Evolutionary conservation across 2,113 vertebrate species (phyloP).

Genomic region (Micromys minutus): DNA sequence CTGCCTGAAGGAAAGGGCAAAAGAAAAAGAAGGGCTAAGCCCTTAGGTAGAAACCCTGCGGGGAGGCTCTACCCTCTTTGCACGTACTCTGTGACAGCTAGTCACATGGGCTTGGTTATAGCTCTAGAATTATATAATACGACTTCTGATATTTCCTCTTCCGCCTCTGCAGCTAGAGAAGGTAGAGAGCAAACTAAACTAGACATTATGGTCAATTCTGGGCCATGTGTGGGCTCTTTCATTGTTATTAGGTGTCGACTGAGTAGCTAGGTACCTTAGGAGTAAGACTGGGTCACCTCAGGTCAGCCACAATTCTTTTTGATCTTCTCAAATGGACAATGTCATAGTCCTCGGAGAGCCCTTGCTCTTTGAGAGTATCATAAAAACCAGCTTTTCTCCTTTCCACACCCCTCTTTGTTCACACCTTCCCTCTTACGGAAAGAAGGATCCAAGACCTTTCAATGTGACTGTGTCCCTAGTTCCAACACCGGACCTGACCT

Average conservation of each 20-base stretch:
- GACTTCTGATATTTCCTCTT: background rate
- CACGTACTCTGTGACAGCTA: accelerated
- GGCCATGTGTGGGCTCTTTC: background rate
- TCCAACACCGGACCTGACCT: background rate
- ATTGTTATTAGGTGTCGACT: background rate
- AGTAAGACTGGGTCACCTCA: background rate
- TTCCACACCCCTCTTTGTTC: background rate
- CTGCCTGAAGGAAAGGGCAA: background rate
- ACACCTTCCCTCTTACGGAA: background rate
- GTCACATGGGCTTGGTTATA: background rate
- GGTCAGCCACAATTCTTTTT: background rate
- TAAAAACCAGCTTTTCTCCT: background rate
- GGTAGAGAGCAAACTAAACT: background rate
- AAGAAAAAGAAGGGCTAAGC: background rate
- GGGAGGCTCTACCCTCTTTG: background rate
- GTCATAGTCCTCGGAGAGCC: no score
- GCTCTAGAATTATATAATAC: background rate
- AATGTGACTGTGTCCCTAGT: background rate
- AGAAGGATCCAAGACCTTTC: background rate
- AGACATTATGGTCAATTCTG: background rate
- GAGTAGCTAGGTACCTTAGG: background rate
- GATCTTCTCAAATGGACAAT: background rate
- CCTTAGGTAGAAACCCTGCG: background rate
- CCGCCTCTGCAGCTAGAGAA: background rate
- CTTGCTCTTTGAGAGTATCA: background rate